Conservation (phyloP, 37 sponge, comb jelly and placozoan genomes). For the Diacarnus erythraeanus region DNA sequence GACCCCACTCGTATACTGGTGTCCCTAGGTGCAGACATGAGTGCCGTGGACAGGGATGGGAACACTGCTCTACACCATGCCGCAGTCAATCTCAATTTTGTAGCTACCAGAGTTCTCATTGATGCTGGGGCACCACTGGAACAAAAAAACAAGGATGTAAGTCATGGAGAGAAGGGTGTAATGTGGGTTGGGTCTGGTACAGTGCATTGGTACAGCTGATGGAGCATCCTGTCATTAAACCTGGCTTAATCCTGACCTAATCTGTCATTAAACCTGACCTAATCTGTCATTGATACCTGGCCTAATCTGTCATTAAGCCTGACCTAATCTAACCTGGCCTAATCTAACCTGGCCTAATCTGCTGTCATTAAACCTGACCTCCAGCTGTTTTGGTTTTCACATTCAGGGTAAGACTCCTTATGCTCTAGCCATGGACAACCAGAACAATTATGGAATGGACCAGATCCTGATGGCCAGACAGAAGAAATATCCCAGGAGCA, state of each 20-base stretch:
- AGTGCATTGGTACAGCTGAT: background rate
- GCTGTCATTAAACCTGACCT: too few relatives aligned
- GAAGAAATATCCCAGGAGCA: conserved; percentile 30
- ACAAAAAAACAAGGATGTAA: conserved; percentile 50
- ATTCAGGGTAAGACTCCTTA: conserved; percentile 64
- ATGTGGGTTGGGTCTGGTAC: too few relatives aligned
- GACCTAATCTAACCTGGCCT: too few relatives aligned
- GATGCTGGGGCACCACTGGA: conserved; percentile 47
- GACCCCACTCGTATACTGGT: conserved; percentile 78
- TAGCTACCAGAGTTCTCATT: conserved; percentile 30
- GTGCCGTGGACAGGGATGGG: conserved; percentile 41
- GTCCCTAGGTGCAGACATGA: conserved; percentile 69
- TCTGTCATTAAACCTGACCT: background rate
- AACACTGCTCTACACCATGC: conserved; percentile 63
- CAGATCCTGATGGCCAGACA: conserved; percentile 29
- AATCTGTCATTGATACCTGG: too few relatives aligned
- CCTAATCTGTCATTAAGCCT: too few relatives aligned
- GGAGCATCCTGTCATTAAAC: background rate
- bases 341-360: too few relatives aligned
- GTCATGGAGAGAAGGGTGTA: too few relatives aligned
- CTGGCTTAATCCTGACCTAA: too few relatives aligned
- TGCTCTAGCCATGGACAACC: conserved; percentile 61
- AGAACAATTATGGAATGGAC: conserved; percentile 49
- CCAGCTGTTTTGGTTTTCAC: too few relatives aligned
- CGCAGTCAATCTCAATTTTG: conserved; percentile 40